Base-by-base conservation (phyloP, 2,888 invertebrate genomes). In the Rhynchonema sp. region DNA sequence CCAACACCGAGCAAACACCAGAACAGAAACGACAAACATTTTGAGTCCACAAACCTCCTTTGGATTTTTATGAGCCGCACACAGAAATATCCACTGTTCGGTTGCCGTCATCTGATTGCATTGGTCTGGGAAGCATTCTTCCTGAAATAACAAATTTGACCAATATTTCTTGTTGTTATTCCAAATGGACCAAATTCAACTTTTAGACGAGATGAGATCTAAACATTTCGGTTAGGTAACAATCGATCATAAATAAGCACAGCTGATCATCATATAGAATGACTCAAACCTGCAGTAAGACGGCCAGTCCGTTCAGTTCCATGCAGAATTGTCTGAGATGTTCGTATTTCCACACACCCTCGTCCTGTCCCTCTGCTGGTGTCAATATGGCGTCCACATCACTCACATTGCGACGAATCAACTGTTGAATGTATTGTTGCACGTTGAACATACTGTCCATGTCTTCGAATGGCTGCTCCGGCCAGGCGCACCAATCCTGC, bases 61-160 rank as follows among this genome's bases (percentile, higher is more conserved):
- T 52, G 98, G 98, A 64, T 96, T 96, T 80, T 98, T 98, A 75
- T 98, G 98, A 53, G 98, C 96, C 61, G 98, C 98, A 80, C 98
- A 98, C 59, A 99, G 79, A 76, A 98, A 98, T 76, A 99, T 98
- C 98, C 98, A 99, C 73, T 98, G 96, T 76, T 98, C 96, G 30
- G 98, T 98, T 30, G 98, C 98, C 55, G 96, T 98, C 98, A 98
- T 99, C 78, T 99, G 96, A 63, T 87, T 89, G 75, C 98, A 98
- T 27, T 86, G 89, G 70, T 90, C 87, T 49, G 96, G 92, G 72
- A 88, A 86, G 75, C 98, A 98, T 76, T 96, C 94, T 65, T 83
- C 83, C 76, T 79, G 68, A n/a, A n/a, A n/a, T n/a, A n/a, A n/a
- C n/a, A n/a, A n/a, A n/a, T n/a, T n/a, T n/a, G n/a, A n/a, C n/a